These are phyloP conservation scores for Eidolon helvum DNA, from an alignment of 2,113 vertebrate genomes.

Conservation along the genomic window DNA sequence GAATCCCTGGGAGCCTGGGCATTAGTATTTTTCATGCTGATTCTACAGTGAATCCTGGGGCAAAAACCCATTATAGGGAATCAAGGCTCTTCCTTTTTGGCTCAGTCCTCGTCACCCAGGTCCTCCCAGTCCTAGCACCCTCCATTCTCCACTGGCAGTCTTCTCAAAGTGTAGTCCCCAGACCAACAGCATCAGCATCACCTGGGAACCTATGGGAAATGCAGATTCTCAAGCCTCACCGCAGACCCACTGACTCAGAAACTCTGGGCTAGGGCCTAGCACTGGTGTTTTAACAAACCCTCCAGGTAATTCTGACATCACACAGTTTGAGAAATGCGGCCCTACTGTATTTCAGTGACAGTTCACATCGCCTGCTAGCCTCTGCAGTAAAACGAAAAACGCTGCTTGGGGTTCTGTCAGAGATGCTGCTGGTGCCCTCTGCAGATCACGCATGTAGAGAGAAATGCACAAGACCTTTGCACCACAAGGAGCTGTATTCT, in stretches of 20 bases:
- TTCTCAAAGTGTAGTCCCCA: background rate
- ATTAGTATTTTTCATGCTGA: background rate
- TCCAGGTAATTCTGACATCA: background rate
- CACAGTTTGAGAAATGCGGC: background rate
- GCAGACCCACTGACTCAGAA: background rate
- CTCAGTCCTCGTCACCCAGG: background rate
- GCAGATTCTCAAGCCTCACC: background rate
- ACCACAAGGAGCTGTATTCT: background rate
- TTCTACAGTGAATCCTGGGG: background rate
- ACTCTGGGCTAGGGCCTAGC: background rate
- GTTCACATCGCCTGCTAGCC: background rate
- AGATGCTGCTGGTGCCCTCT: background rate
- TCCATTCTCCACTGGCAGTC: background rate
- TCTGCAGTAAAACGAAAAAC: background rate
- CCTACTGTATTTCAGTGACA: background rate
- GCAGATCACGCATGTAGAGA: background rate
- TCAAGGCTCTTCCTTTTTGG: background rate
- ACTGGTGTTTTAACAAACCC: background rate
- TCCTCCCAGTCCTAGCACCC: background rate
- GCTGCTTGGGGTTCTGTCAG: background rate
- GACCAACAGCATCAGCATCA: background rate
- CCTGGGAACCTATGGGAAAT: background rate
- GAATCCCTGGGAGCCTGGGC: background rate
- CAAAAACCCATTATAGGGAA: background rate
- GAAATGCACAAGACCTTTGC: background rate